phyloP scores from a whole-genome alignment of 2,797 vertebrate species.

The Gymnopithys bicolor region DNA sequence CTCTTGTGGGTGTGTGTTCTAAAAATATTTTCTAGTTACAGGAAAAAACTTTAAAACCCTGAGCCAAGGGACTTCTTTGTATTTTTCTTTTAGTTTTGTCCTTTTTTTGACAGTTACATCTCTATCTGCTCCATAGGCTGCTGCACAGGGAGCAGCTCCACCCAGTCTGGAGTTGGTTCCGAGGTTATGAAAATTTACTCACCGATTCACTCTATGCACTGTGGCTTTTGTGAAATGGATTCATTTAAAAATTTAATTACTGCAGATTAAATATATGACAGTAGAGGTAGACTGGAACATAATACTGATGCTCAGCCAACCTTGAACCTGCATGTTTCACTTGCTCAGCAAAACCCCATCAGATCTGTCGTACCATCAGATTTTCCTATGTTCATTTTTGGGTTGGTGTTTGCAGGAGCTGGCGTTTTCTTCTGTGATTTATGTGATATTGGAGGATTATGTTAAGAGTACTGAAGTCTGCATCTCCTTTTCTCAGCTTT shows the following conservation, averaged over 20 bases:
- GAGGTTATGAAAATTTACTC: conserved; percentile 53
- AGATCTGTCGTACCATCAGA: background rate
- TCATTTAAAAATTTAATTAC: conserved; percentile 72
- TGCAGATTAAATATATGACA: conserved; percentile 64
- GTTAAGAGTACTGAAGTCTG: background rate
- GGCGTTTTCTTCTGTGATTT: conserved; percentile 2
- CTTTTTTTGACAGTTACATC: conserved; percentile 29
- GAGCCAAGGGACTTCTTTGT: background rate
- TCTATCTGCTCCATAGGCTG: background rate
- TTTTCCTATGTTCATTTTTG: background rate
- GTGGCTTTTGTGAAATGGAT: conserved; percentile 49
- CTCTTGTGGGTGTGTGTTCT: background rate
- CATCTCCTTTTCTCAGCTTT: background rate
- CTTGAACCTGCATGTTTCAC: conserved; percentile 14
- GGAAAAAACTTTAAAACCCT: conserved; percentile 13
- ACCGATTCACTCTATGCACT: conserved; percentile 33
- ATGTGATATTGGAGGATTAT: background rate
- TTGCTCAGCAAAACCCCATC: conserved; percentile 43
- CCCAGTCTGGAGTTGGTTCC: background rate
- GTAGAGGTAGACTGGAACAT: conserved; percentile 37
- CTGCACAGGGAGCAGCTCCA: background rate
- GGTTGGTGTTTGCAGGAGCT: background rate
- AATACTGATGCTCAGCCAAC: conserved; percentile 41
- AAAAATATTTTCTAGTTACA: background rate
- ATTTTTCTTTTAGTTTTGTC: conserved; percentile 23